A percentile compares a stretch with the other conserved stretches of the same genome.
These are phyloP conservation scores for Otus scops DNA, from an alignment of 2,797 vertebrate genomes.

Conservation along the genomic window DNA sequence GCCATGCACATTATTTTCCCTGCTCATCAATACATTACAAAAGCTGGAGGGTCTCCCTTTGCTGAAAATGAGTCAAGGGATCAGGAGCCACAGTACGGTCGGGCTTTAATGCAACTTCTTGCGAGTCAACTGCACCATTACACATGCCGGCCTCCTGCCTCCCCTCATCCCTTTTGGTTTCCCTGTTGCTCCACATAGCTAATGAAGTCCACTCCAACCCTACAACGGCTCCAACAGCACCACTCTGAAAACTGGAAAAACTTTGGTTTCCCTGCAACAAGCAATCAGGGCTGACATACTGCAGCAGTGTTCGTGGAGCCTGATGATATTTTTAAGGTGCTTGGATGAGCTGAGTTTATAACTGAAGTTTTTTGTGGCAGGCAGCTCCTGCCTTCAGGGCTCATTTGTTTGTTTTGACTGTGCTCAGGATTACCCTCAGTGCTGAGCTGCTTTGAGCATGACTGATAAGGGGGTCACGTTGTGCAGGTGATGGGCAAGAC, in stretches of 20 bases:
- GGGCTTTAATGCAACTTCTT: background rate
- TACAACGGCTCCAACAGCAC: background rate
- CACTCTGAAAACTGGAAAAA: background rate
- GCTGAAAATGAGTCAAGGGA: background rate
- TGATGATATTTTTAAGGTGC: background rate
- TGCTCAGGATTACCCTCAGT: background rate
- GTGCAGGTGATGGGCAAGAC: background rate
- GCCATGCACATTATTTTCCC: rapidly evolving
- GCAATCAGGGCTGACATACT: rapidly evolving
- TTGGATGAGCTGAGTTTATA: background rate
- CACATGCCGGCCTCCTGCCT: background rate
- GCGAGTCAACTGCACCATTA: background rate
- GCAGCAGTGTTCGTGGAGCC: background rate
- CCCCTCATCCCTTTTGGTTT: background rate
- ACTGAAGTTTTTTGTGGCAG: background rate
- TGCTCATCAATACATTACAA: background rate
- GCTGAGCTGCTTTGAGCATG: background rate
- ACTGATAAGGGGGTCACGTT: background rate
- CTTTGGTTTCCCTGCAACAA: background rate
- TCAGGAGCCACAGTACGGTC: background rate
- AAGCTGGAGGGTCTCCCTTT: background rate
- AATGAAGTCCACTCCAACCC: background rate
- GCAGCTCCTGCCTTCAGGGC: background rate
- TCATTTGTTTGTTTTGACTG: background rate
- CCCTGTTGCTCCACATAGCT: background rate